These are phyloP conservation scores for Xenopus laevis DNA, from an alignment of 2,113 vertebrate species.

Conservation along the genomic window DNA sequence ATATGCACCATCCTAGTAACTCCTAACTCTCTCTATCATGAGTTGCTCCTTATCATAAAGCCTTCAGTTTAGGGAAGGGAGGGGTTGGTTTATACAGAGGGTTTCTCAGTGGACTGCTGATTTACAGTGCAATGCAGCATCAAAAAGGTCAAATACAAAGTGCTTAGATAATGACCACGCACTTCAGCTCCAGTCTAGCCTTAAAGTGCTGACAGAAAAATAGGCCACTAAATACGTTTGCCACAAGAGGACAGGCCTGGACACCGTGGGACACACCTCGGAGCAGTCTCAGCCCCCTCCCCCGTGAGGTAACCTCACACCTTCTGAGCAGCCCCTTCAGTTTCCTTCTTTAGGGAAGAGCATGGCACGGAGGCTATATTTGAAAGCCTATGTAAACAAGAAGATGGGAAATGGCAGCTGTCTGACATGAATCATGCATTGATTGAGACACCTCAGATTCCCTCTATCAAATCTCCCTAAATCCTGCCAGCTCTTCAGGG, in stretches of 20 bases:
- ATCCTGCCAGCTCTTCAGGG: neutral
- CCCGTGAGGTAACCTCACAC: slow-evolving; percentile 43
- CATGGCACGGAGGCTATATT: slow-evolving; percentile 75
- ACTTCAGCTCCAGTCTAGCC: slow-evolving; percentile 1
- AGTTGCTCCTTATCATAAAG: too few relatives aligned
- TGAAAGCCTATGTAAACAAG: slow-evolving; percentile 83
- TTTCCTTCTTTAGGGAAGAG: slow-evolving; percentile 76
- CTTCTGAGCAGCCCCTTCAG: slow-evolving; percentile 34
- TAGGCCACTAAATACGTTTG: slow-evolving; percentile 6
- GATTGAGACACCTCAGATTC: slow-evolving; percentile 33
- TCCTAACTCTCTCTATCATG: too few relatives aligned
- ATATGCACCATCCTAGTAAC: too few relatives aligned
- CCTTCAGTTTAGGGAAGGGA: too few relatives aligned
- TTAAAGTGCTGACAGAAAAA: slow-evolving; percentile 6
- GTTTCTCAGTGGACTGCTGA: too few relatives aligned
- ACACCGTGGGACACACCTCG: neutral
- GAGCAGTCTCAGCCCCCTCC: neutral
- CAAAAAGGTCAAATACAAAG: too few relatives aligned
- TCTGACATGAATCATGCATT: slow-evolving; percentile 71
- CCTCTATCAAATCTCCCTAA: slow-evolving; percentile 27
- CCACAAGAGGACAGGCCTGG: neutral
- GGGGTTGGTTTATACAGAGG: too few relatives aligned
- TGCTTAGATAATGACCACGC: neutral
- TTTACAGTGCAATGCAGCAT: too few relatives aligned
- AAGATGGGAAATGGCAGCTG: slow-evolving; percentile 82